These are phyloP conservation scores for Drosophila kepulauana DNA, from an alignment of 1,140 invertebrate genomes.

Conservation along the genomic window DNA sequence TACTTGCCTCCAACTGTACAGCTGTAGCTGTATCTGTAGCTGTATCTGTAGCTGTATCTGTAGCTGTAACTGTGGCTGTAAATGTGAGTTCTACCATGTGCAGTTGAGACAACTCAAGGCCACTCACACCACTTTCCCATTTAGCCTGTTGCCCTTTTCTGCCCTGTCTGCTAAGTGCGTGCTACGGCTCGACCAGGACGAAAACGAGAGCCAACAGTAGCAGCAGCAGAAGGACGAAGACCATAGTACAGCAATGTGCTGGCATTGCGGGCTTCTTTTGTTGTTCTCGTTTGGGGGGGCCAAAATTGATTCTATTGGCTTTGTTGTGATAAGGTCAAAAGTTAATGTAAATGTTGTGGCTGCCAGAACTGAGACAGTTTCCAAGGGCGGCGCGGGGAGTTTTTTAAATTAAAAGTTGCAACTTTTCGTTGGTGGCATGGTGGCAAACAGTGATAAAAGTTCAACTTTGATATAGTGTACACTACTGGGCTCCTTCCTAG, in stretches of 20 bases:
- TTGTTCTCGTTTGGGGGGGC: constrained; percentile 40
- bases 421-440: constrained; percentile 56
- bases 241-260: constrained; percentile 13
- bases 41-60: background rate
- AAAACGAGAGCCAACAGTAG: background rate
- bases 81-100: constrained; percentile 28
- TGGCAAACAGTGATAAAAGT: constrained; percentile 62
- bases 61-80: background rate
- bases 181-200: constrained; percentile 6
- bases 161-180: constrained; percentile 16
- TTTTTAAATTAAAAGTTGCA: constrained; percentile 73
- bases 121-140: constrained; percentile 2
- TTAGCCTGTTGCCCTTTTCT: constrained; percentile 19
- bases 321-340: constrained; percentile 79
- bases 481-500: constrained; percentile 4
- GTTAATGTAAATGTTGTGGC: constrained; percentile 82
- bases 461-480: constrained; percentile 36
- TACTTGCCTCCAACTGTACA: constrained; percentile 9
- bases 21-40: background rate
- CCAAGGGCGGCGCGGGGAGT: background rate
- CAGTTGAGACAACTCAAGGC: constrained; percentile 34
- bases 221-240: background rate
- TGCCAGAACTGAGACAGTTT: constrained; percentile 65
- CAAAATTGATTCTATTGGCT: constrained; percentile 79
- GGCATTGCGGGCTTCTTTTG: constrained; percentile 8